Percentiles rank a stretch among this genome's conserved stretches.
Evolutionary conservation across 2,797 vertebrate species (phyloP).

Genomic region (Pseudochirops cupreus): DNA sequence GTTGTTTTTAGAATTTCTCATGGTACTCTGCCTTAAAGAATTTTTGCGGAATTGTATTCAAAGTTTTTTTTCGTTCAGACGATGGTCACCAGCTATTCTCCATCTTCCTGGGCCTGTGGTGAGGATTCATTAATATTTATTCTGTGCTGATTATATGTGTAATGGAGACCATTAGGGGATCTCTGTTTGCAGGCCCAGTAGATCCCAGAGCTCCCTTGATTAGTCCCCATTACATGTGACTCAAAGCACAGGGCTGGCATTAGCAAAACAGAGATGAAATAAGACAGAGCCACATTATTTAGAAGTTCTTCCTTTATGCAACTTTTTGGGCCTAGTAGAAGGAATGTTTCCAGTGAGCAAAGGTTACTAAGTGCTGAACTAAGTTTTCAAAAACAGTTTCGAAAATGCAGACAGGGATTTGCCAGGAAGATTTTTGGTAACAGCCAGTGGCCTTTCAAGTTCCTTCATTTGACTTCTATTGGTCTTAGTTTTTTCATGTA

Average conservation of each 20-base stretch:
- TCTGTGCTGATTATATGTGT: background rate
- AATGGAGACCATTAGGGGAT: background rate
- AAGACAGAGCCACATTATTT: background rate
- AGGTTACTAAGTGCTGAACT: constrained; percentile 57
- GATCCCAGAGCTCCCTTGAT: background rate
- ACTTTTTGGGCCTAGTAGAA: constrained; percentile 37
- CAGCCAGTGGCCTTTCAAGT: constrained; percentile 66
- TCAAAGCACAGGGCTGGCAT: background rate
- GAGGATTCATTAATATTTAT: background rate
- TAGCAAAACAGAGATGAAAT: background rate
- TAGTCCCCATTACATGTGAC: background rate
- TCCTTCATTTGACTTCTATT: constrained; percentile 41
- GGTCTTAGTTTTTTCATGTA: background rate
- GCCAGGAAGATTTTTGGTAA: constrained; percentile 64
- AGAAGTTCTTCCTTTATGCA: background rate
- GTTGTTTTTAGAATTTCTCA: background rate
- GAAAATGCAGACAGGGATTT: constrained; percentile 52
- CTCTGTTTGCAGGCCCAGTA: background rate
- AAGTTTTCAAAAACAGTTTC: constrained; percentile 50
- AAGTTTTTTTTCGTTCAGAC: background rate
- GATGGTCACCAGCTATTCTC: background rate
- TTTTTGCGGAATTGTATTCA: background rate
- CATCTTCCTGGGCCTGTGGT: background rate
- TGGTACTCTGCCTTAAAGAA: background rate
- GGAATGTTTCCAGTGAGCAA: constrained; percentile 55